Evolutionary conservation across 2,797 vertebrate genomes (phyloP), one percentile per base, ranked within the genome.

Genomic region (Gallinago solitaria): DNA sequence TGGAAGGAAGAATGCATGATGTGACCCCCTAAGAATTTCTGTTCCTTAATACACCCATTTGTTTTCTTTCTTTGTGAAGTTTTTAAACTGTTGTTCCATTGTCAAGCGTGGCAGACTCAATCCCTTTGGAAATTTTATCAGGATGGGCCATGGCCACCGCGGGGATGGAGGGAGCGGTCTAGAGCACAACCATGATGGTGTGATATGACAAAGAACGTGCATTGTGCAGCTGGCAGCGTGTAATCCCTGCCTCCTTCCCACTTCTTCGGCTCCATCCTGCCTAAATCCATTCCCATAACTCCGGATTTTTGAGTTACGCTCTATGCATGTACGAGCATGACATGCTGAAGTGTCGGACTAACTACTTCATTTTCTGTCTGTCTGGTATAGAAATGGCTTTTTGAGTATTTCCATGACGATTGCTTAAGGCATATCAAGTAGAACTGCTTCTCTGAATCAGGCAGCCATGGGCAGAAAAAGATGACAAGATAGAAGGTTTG

Each of bases 1-100:
- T 95, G 63, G 27, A 96, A 91, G 47, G 90, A 94, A 94, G 85
- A 96, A 93, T 88, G 94, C 1, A 39, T 93, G 89, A 96, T 95
- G 94, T 79, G 88, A 59, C 63, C 67, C 60, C 25, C 2, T 68
- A 96, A 93, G 95, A 94, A 95, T 91, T 96, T 91, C 77, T 91
- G 64, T 19, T 92, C 93, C 82, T 94, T 92, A 85, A 92, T 90
- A 93, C 76, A 81, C 19, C 39, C 84, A 33, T 92, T 93, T 95
- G 67, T 61, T 93, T 89, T 92, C 61, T 78, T 91, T 78, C 81
- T 92, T 77, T 70, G 43, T 74, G 86, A 92, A 90, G 35, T 89
- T 95, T 88, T 88, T 41, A 89, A 93, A 89, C 81, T 92, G 69
- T 53, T 92, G 54, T 92, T 92, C 76, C 63, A 45, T 69, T 88